A percentile compares a stretch with the other conserved stretches of the same genome.
These are phyloP conservation scores for Nasonia longicornis DNA, from an alignment of 1,140 invertebrate genomes.

Conservation along the genomic window DNA sequence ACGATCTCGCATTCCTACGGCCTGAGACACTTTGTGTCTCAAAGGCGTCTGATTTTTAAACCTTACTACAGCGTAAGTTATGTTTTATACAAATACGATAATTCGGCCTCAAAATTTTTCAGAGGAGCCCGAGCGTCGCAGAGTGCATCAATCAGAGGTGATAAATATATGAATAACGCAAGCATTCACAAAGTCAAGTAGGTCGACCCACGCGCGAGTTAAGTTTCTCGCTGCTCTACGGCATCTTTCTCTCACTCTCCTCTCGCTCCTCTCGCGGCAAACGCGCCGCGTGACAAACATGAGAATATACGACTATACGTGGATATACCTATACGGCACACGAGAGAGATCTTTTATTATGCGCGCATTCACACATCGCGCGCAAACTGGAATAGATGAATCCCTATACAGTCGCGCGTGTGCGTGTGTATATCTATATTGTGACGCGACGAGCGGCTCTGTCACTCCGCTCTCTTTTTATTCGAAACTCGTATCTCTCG, in stretches of 20 bases:
- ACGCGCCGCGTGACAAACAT: conserved; percentile 31
- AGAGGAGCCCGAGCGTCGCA: not conserved
- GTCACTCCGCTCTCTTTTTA: not conserved
- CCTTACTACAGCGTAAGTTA: too few species aligned
- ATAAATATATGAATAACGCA: conserved; percentile 29
- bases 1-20: too few species aligned
- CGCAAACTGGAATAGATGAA: not conserved
- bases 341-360: not conserved
- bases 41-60: too few species aligned
- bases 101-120: not conserved
- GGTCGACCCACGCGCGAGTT: conserved; percentile 18
- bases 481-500: not conserved
- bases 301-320: not conserved
- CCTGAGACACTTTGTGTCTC: too few species aligned
- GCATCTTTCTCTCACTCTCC: not conserved
- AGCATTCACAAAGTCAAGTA: conserved; percentile 27
- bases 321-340: not conserved
- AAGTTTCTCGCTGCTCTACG: not conserved
- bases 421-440: not conserved
- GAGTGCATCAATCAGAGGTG: conserved; percentile 17
- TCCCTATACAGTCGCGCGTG: not conserved
- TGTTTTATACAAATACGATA: too few species aligned
- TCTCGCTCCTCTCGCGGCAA: conserved; percentile 35
- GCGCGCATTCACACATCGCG: not conserved
- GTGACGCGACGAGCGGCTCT: not conserved